phyloP scores from a whole-genome alignment of 2,888 invertebrate genomes.

The Bellardia bayeri region DNA sequence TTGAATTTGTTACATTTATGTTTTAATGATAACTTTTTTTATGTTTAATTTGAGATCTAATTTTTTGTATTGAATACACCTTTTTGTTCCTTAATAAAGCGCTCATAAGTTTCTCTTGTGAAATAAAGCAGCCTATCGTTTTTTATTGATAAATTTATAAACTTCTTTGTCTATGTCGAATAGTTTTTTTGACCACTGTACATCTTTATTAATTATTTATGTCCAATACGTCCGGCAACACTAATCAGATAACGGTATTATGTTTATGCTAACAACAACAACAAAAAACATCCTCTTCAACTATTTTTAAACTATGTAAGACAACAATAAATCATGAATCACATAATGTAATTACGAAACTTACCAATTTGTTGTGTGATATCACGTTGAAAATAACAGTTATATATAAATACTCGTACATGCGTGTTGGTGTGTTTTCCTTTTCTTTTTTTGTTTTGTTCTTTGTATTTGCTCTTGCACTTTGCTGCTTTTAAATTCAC shows the following conservation, averaged over 20 bases:
- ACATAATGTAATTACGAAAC: slow-evolving; percentile 30
- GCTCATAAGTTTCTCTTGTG: no score
- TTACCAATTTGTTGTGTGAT: slow-evolving; percentile 47
- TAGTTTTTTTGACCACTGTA: no score
- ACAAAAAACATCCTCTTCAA: neutral
- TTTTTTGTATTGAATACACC: no score
- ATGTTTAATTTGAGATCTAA: no score
- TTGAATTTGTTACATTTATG: no score
- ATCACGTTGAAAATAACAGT: slow-evolving; percentile 43
- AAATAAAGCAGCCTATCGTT: no score
- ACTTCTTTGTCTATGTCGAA: no score
- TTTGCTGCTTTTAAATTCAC: slow-evolving; percentile 38
- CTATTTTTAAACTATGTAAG: neutral
- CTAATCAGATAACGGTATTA: neutral
- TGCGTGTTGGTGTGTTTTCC: neutral
- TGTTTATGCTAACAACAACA: neutral
- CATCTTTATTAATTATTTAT: neutral
- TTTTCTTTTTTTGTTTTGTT: neutral
- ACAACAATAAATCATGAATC: neutral
- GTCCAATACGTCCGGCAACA: neutral
- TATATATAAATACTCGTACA: neutral
- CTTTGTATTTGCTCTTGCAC: slow-evolving; percentile 24
- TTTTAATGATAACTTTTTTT: no score
- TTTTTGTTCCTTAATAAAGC: no score
- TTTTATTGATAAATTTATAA: no score